phyloP scores from a whole-genome alignment of 1,140 invertebrate genomes.

The Leptinotarsa texana region DNA sequence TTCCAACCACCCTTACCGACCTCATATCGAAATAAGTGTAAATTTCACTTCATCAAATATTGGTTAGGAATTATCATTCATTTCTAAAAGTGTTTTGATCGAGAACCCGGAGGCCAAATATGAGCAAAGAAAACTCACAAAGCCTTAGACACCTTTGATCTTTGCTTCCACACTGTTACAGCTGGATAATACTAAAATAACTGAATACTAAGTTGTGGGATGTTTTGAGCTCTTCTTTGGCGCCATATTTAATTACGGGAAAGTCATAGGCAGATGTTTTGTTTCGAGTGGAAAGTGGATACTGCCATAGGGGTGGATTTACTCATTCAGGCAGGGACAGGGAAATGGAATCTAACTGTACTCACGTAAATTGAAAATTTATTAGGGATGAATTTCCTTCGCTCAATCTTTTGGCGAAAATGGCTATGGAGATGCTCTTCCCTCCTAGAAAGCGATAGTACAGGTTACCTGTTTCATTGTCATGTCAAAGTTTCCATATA shows the following conservation, averaged over 20 bases:
- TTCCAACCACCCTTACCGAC: too few relatives aligned
- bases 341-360: not conserved
- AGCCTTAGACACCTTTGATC: slow-evolving; percentile 32
- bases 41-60: too few relatives aligned
- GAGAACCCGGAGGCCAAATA: not conserved
- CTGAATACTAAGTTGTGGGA: not conserved
- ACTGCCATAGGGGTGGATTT: slow-evolving; percentile 1
- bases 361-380: not conserved
- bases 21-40: too few relatives aligned
- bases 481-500: too few relatives aligned
- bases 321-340: not conserved
- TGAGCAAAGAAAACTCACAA: slow-evolving; percentile 25
- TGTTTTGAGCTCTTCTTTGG: slow-evolving; percentile 19
- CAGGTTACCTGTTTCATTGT: too few relatives aligned
- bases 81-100: not conserved
- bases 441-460: too few relatives aligned
- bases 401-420: too few relatives aligned
- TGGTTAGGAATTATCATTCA: too few relatives aligned
- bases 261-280: slow-evolving; percentile 27
- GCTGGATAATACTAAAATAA: slow-evolving; percentile 14
- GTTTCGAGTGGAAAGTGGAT: slow-evolving; percentile 4
- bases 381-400: too few relatives aligned
- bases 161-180: slow-evolving; percentile 35
- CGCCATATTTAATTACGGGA: slow-evolving; percentile 24
- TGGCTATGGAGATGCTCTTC: too few relatives aligned